Percentiles rank a stretch among this genome's conserved stretches.
Evolutionary conservation across 1,140 invertebrate species (phyloP).

Genomic region (Ctenoplectra terminalis): DNA sequence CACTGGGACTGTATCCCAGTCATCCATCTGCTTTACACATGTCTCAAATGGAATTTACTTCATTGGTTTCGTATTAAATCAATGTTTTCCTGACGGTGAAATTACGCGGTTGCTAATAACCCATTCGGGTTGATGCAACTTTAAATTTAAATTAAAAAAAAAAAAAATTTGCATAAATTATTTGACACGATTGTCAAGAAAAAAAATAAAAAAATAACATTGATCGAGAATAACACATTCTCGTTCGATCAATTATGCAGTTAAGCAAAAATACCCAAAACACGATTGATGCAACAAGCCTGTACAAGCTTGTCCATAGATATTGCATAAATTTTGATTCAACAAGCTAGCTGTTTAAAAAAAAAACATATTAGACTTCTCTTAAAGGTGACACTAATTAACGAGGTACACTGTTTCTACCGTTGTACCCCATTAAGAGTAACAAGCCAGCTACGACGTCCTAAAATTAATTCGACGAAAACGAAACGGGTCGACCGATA

Average conservation of each 20-base stretch:
- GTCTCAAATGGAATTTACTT: no score
- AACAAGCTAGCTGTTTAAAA: slow-evolving; percentile 2
- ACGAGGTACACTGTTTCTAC: slow-evolving; percentile 13
- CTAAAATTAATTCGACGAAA: slow-evolving; percentile 5
- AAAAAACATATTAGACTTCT: background rate
- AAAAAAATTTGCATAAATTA: no score
- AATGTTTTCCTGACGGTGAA: no score
- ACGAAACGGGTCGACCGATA: background rate
- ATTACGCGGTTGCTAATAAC: no score
- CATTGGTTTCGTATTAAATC: no score
- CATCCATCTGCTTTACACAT: no score
- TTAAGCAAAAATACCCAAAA: background rate
- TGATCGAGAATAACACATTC: background rate
- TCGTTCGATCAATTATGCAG: background rate
- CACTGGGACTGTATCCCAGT: no score
- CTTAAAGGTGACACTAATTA: background rate
- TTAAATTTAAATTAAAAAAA: no score
- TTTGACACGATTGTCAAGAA: no score
- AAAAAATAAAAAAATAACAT: no score
- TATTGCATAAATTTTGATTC: background rate
- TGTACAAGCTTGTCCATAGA: background rate
- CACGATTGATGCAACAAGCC: background rate
- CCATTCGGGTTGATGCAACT: no score
- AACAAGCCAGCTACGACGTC: background rate
- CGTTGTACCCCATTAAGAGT: background rate